phyloP scores from a whole-genome alignment of 2,797 vertebrate genomes.

The Diglossa cyanea region DNA sequence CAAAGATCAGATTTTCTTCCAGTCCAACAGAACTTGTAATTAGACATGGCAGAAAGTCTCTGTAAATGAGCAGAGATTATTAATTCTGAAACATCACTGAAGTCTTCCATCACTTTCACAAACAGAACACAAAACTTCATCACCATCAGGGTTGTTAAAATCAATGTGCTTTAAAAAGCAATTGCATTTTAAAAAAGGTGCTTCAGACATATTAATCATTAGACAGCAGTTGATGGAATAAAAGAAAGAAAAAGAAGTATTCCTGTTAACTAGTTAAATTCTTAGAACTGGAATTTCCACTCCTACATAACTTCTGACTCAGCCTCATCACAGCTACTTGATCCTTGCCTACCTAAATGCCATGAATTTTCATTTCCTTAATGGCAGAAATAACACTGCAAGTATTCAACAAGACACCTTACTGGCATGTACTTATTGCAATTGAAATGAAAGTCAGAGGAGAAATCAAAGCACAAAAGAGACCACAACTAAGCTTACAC shows the following conservation, averaged over 20 bases:
- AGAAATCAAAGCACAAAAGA: slow-evolving; percentile 53
- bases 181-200: neutral
- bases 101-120: slow-evolving; percentile 31
- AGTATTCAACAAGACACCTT: slow-evolving; percentile 51
- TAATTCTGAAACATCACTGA: slow-evolving; percentile 43
- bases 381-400: slow-evolving; percentile 65
- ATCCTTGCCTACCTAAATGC: slow-evolving; percentile 74
- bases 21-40: slow-evolving; percentile 43
- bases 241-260: slow-evolving; percentile 18
- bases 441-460: slow-evolving; percentile 31
- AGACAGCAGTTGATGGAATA: slow-evolving; percentile 25
- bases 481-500: slow-evolving; percentile 55
- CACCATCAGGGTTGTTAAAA: neutral
- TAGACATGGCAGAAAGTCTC: slow-evolving; percentile 35
- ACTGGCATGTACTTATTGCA: neutral
- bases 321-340: slow-evolving; percentile 43
- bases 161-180: slow-evolving; percentile 16
- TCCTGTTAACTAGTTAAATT: slow-evolving; percentile 54
- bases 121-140: neutral
- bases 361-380: slow-evolving; percentile 70
- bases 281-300: slow-evolving; percentile 76
- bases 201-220: slow-evolving; percentile 39
- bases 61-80: slow-evolving; percentile 11
- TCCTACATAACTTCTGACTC: slow-evolving; percentile 74
- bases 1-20: slow-evolving; percentile 46